phyloP scores from a whole-genome alignment of 2,888 invertebrate species.

The Eupithecia tripunctaria region DNA sequence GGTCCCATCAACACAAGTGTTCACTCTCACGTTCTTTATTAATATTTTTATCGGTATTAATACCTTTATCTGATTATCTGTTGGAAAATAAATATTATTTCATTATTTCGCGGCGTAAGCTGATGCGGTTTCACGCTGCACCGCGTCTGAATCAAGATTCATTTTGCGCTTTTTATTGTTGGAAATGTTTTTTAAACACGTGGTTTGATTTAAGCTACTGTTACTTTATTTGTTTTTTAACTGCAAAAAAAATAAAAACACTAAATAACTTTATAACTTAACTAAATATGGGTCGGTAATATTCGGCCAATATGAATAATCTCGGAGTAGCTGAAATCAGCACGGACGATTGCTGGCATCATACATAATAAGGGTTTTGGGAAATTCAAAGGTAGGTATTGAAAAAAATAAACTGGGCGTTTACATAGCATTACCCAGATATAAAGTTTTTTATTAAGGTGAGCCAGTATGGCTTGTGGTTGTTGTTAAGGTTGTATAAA shows the following conservation, averaged over 20 bases:
- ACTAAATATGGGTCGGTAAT: background rate
- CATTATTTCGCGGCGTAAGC: constrained; percentile 66
- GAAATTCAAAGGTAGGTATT: too few relatives aligned
- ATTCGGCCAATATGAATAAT: background rate
- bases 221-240: background rate
- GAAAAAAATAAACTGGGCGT: too few relatives aligned
- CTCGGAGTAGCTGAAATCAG: background rate
- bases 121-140: constrained; percentile 73
- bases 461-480: background rate
- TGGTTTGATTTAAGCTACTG: constrained; percentile 9
- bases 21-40: constrained; percentile 68
- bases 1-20: constrained; percentile 62
- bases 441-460: too few relatives aligned
- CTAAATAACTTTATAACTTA: too few relatives aligned
- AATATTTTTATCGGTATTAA: constrained; percentile 65
- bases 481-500: too few relatives aligned
- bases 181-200: constrained; percentile 35
- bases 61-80: constrained; percentile 82
- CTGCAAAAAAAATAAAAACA: background rate
- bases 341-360: background rate
- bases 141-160: constrained; percentile 60
- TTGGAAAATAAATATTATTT: constrained; percentile 65
- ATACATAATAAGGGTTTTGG: background rate
- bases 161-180: constrained; percentile 47
- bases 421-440: background rate